phyloP scores from a whole-genome alignment of 2,888 invertebrate genomes.

The Holacanthella duospinosa region DNA sequence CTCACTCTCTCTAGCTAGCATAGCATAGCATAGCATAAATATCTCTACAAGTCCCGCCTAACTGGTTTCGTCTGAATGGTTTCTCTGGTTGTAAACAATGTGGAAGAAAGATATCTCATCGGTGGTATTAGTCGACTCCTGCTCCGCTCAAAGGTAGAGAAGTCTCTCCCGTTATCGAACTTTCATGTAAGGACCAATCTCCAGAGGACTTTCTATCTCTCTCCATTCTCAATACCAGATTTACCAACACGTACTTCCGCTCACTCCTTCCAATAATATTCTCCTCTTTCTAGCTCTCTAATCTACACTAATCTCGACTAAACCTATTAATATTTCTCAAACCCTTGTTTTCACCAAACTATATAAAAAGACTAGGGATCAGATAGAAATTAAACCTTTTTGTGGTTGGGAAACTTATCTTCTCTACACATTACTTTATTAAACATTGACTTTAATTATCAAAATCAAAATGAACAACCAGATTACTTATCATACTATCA shows the following conservation, averaged over 20 bases:
- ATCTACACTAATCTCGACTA: too few relatives aligned
- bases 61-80: not conserved
- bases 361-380: too few relatives aligned
- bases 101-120: not conserved
- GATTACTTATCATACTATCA: too few relatives aligned
- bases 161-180: not conserved
- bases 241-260: not conserved
- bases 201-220: not conserved
- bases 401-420: too few relatives aligned
- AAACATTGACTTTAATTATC: too few relatives aligned
- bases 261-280: not conserved
- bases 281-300: too few relatives aligned
- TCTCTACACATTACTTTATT: too few relatives aligned
- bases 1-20: too few relatives aligned
- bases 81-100: slow-evolving; percentile 1
- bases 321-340: too few relatives aligned
- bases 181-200: not conserved
- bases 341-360: too few relatives aligned
- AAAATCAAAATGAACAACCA: too few relatives aligned
- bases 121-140: not conserved
- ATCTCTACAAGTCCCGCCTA: not conserved
- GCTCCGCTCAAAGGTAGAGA: not conserved
- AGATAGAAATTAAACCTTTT: too few relatives aligned
- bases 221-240: not conserved
- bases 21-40: not conserved